A percentile compares a stretch with the other conserved stretches of the same genome.
Conservation (phyloP, 2,888 invertebrate genomes). For the Peribatodes rhomboidaria region DNA sequence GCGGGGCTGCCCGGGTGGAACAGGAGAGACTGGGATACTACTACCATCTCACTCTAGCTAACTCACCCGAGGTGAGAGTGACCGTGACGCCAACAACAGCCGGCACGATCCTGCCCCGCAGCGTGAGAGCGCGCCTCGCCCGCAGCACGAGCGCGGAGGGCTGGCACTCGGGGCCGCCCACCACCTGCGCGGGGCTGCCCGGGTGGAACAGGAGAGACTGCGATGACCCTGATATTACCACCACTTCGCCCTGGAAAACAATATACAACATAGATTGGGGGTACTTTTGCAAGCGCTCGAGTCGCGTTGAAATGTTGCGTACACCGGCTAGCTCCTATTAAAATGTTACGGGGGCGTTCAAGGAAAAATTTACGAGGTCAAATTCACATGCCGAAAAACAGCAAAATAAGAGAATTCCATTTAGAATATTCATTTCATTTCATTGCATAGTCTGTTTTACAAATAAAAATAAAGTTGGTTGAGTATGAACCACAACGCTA, state of each 20-base stretch:
- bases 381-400: too few relatives aligned
- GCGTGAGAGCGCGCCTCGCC: slow-evolving; percentile 88
- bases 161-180: slow-evolving; percentile 89
- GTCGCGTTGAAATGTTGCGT: too few relatives aligned
- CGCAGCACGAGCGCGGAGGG: slow-evolving; percentile 88
- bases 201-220: slow-evolving; percentile 91
- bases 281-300: background rate
- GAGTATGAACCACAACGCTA: too few relatives aligned
- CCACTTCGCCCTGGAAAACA: slow-evolving; percentile 80
- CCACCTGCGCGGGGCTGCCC: slow-evolving; percentile 84
- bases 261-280: background rate
- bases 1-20: slow-evolving; percentile 89
- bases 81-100: slow-evolving; percentile 87
- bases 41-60: background rate
- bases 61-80: slow-evolving; percentile 74
- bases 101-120: slow-evolving; percentile 89
- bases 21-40: slow-evolving; percentile 89
- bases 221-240: slow-evolving; percentile 89
- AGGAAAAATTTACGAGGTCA: too few relatives aligned
- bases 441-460: too few relatives aligned
- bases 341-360: too few relatives aligned
- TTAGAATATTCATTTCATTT: too few relatives aligned
- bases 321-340: too few relatives aligned
- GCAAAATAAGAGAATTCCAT: too few relatives aligned
- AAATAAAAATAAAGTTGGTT: too few relatives aligned